A percentile compares a stretch with the other conserved stretches of the same genome.
These are phyloP conservation scores for Plecotus auritus DNA, from an alignment of 2,113 vertebrate genomes.

Conservation along the genomic window DNA sequence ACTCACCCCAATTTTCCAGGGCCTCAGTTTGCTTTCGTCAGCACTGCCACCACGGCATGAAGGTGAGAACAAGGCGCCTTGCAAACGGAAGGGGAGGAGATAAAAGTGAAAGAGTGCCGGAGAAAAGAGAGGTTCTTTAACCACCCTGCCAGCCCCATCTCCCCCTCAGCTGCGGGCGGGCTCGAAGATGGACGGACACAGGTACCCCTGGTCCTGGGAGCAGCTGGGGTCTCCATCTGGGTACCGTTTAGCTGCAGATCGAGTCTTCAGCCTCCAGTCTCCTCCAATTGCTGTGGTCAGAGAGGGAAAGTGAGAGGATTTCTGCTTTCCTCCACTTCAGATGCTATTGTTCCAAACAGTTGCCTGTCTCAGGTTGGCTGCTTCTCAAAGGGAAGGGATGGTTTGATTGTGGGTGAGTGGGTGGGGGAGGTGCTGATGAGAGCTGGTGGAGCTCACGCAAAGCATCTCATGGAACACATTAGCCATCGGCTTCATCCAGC, in stretches of 20 bases:
- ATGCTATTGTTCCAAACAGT: not conserved
- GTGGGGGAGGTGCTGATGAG: constrained; percentile 26
- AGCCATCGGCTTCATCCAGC: not conserved
- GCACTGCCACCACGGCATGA: constrained; percentile 26
- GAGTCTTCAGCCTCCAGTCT: constrained; percentile 7
- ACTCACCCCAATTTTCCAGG: not conserved
- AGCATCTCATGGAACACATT: not conserved
- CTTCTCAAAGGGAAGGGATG: constrained; percentile 36
- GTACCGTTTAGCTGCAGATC: constrained; percentile 47
- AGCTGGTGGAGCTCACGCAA: not conserved
- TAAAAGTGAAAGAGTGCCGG: constrained; percentile 38
- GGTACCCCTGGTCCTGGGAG: not conserved
- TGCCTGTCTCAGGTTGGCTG: constrained; percentile 25
- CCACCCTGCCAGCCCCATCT: not conserved
- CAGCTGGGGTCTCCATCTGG: not conserved
- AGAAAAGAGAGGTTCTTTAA: not conserved
- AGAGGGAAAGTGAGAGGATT: constrained; percentile 49
- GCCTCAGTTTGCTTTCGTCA: constrained; percentile 34
- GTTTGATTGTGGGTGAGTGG: not conserved
- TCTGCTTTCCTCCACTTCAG: constrained; percentile 39
- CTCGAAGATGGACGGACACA: constrained; percentile 4
- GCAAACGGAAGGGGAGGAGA: constrained; percentile 31
- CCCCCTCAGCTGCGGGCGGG: not conserved
- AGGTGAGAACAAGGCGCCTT: constrained; percentile 53
- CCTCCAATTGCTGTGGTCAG: constrained; percentile 28